Base-by-base conservation (phyloP, 2,797 vertebrate genomes). In the Anomalospiza imberbis region DNA sequence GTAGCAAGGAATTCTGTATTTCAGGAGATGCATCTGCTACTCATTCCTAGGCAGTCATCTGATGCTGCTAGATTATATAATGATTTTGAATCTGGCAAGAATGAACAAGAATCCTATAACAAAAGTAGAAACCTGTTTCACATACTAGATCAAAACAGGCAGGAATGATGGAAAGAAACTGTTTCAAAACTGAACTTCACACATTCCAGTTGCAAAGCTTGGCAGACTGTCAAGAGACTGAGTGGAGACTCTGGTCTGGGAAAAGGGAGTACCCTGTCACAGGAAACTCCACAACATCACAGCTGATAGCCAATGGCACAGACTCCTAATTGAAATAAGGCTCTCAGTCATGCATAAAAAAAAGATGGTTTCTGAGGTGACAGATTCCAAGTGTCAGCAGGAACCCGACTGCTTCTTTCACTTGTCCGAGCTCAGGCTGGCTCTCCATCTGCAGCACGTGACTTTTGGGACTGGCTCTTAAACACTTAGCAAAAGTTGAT, bases 211-310 rank as follows among this genome's bases (percentile, higher is more conserved):
- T 93, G 83, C 10, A 31, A 93, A 94, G 88, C 67, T 92, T 96
- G 96, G 94, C 96, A 95, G 95, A 85, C 92, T 63, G 84, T 95
- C 96, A 96, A 95, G 92, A 95, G 96, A 95, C 95, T 94, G 77
- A 95, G 63, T 76, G 94, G 95, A 96, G 95, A 95, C 95, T 91
- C 92, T 91, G 42, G 94, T 94, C 93, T 96, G 88, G 77, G 95
- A 94, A 96, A 95, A 95, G 74, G 84, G 88, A 96, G 92, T 85
- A 82, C 92, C 90, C 67, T 90, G 88, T 94, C 88, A 91, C 86
- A 91, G 94, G 84, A 79, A 87, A 85, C 80, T 91, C 83, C 74
- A 55, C 53, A 89, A 65, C 86, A 95, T 91, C 86, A 57, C 90
- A 96, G 94, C 93, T 91, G 85, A 93, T 71, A 82, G 90, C 80